A percentile compares a stretch with the other conserved stretches of the same genome.
These are phyloP conservation scores for Syrrhaptes paradoxus DNA, from an alignment of 2,113 vertebrate genomes.

Conservation along the genomic window DNA sequence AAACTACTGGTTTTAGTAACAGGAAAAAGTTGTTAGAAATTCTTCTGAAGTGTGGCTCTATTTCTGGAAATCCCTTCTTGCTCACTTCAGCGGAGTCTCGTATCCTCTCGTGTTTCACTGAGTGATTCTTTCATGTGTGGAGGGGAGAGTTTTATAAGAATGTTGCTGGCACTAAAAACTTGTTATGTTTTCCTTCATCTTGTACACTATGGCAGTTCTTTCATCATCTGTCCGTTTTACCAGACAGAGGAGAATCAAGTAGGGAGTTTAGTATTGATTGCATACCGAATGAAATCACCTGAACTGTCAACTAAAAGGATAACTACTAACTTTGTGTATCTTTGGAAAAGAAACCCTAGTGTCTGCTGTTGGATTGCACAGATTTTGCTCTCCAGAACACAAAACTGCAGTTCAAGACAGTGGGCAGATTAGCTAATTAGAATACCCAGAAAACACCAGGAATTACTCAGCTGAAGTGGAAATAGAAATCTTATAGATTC, in stretches of 20 bases:
- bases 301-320: not conserved
- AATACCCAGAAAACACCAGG: not conserved
- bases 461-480: not conserved
- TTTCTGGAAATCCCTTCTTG: conserved; percentile 28
- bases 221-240: not conserved
- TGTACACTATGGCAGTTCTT: not conserved
- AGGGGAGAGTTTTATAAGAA: not conserved
- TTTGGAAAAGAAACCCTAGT: not conserved
- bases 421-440: not conserved
- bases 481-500: not conserved
- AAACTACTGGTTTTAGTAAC: conserved; percentile 12
- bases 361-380: not conserved
- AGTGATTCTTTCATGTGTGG: not conserved
- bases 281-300: not conserved
- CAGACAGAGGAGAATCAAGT: not conserved
- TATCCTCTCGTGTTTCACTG: not conserved
- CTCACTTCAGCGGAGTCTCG: not conserved
- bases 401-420: not conserved
- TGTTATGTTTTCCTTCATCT: not conserved
- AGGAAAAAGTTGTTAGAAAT: not conserved
- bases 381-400: not conserved
- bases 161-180: not conserved
- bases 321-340: not conserved
- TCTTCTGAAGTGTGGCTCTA: not conserved
- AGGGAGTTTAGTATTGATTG: not conserved